Percentiles rank a stretch among this genome's conserved stretches.
These are phyloP conservation scores for Rhinichthys osculus DNA, from an alignment of 2,797 vertebrate species.

Conservation along the genomic window DNA sequence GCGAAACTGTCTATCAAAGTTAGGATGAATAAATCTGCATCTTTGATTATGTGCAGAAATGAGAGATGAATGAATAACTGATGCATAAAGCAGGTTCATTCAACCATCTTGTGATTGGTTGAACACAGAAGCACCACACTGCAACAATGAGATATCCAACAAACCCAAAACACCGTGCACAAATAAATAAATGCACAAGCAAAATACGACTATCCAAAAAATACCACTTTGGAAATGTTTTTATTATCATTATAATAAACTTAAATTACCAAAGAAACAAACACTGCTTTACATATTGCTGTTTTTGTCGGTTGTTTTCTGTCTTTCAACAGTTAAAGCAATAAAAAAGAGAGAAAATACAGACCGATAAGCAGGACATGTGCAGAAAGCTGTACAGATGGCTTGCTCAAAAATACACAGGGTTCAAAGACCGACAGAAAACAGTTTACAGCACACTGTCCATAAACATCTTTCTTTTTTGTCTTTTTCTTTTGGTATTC, in stretches of 20 bases:
- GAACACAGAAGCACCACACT: slow-evolving; percentile 53
- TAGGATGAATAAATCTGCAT: slow-evolving; percentile 19
- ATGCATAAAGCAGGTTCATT: slow-evolving; percentile 56
- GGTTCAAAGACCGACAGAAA: slow-evolving; percentile 68
- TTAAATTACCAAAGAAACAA: slow-evolving; percentile 82
- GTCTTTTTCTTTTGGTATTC: slow-evolving; percentile 56
- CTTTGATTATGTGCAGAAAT: slow-evolving; percentile 3
- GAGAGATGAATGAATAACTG: slow-evolving; percentile 21
- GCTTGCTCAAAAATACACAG: slow-evolving; percentile 77
- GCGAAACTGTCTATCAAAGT: neutral
- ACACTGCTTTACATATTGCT: slow-evolving; percentile 87
- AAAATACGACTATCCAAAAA: slow-evolving; percentile 67
- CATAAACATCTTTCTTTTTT: slow-evolving; percentile 33
- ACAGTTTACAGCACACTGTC: slow-evolving; percentile 52
- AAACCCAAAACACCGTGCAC: slow-evolving; percentile 51
- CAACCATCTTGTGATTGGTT: slow-evolving; percentile 26
- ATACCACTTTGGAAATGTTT: slow-evolving; percentile 65
- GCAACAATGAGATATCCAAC: slow-evolving; percentile 55
- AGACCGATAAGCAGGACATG: slow-evolving; percentile 77
- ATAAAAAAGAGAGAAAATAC: slow-evolving; percentile 76
- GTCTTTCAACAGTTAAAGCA: slow-evolving; percentile 65
- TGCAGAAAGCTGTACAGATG: slow-evolving; percentile 81
- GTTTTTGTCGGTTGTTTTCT: slow-evolving; percentile 76
- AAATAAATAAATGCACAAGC: slow-evolving; percentile 27
- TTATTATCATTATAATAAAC: slow-evolving; percentile 74